Percentiles rank a stretch among this genome's conserved stretches.
Conservation (phyloP, 2,888 invertebrate species). For the Nycteola revayana region DNA sequence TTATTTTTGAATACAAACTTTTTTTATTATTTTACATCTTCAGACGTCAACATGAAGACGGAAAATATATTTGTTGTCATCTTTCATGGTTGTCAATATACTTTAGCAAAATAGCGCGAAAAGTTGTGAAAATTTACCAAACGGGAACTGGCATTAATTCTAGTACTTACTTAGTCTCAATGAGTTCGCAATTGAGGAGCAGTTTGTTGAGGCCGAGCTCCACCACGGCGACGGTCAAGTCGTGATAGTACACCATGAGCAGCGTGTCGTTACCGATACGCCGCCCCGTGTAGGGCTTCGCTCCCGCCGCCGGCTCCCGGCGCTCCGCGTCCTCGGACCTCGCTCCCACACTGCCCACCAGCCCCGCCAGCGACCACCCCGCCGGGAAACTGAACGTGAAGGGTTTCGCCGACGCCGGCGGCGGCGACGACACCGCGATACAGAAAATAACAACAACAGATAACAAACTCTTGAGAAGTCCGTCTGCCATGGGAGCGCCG, state of each 20-base stretch:
- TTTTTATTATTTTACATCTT: too few species aligned
- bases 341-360: constrained; percentile 66
- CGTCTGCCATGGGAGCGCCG: constrained; percentile 66
- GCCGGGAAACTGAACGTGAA: constrained; percentile 73
- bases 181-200: constrained; percentile 89
- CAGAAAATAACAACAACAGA: constrained; percentile 68
- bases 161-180: constrained; percentile 92
- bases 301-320: constrained; percentile 61
- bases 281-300: constrained; percentile 84
- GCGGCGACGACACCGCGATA: constrained; percentile 71
- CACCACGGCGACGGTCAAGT: constrained; percentile 91
- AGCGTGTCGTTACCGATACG: constrained; percentile 85
- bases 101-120: too few species aligned
- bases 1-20: too few species aligned
- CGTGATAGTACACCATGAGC: constrained; percentile 89
- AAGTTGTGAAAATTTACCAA: too few species aligned
- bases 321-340: constrained; percentile 55
- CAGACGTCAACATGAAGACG: too few species aligned
- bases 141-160: too few species aligned
- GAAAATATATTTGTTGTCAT: too few species aligned
- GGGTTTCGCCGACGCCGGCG: constrained; percentile 70
- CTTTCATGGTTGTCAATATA: too few species aligned
- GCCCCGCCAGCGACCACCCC: constrained; percentile 72
- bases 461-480: constrained; percentile 64
- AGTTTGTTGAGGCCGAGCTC: constrained; percentile 88